phyloP scores from a whole-genome alignment of 2,113 vertebrate genomes.

The Chloropsis cyanopogon region DNA sequence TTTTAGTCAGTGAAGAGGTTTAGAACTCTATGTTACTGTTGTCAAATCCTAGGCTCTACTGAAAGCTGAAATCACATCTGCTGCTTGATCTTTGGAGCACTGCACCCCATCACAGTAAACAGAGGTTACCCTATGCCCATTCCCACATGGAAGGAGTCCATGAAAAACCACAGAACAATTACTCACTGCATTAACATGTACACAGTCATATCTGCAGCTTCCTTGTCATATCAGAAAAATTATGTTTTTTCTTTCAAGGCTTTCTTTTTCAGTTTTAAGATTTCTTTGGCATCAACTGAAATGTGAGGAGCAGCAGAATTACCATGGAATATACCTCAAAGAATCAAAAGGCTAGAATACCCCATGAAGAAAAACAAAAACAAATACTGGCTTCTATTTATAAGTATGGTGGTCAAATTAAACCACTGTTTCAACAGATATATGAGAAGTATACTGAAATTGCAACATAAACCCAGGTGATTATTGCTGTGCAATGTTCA shows the following conservation, averaged over 20 bases:
- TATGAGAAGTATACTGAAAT: not conserved
- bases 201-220: not conserved
- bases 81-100: not conserved
- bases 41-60: not conserved
- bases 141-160: not conserved
- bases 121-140: fast-evolving
- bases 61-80: not conserved
- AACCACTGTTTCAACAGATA: not conserved
- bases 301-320: not conserved
- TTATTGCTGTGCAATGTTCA: not conserved
- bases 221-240: not conserved
- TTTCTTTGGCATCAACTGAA: not conserved
- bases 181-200: not conserved
- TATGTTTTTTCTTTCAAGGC: not conserved
- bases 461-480: not conserved
- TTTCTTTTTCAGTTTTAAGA: not conserved
- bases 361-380: not conserved
- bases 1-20: not conserved
- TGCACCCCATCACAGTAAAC: not conserved
- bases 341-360: not conserved
- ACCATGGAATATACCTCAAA: not conserved
- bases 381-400: not conserved
- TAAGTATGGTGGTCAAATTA: not conserved
- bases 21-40: not conserved
- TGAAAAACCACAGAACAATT: not conserved